Evolutionary conservation across 2,888 invertebrate genomes (phyloP), one percentile per base, ranked within the genome.

Genomic region (Augochlorella aurata): DNA sequence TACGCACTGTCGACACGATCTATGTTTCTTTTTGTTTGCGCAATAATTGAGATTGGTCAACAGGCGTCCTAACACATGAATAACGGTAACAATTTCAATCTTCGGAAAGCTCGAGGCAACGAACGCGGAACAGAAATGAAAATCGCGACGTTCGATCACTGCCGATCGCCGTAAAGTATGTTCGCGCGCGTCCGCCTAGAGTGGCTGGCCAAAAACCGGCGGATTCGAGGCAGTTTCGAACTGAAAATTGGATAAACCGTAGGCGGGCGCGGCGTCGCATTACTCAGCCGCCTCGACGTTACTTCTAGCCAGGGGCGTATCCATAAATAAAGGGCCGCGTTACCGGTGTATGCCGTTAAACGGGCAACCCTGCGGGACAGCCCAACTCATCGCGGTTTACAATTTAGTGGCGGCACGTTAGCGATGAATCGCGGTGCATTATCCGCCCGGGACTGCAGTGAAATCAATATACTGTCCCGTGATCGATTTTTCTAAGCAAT

Each of bases 321-420:
- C 66, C 77, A 82, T 82, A 79, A 79, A 79, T 82, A 82, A 82
- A 44, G 54, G 52, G 61, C 16, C 72, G 49, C 49, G 21, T 50
- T 61, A 54, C 75, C n/a, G 45, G 63, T 49, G 49, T 72, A 58
- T 63, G 47, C 29, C 69, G 79, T 70, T 82, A 82, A 82, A 79
- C 70, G 82, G 66, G 82, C 76, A 79, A 79, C 76, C 79, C 73
- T 70, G 52, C 73, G 70, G 76, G 69, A 76, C 76, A 79, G 75
- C 72, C 76, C 70, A 74, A 70, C 76, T 76, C 79, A 52, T 79
- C 79, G 79, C 74, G 73, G 70, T 75, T 82, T 78, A 72, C 78
- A 75, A 82, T 82, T 75, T 75, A 81, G 73, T 73, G 65, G 73
- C 73, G 49, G 61, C 29, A 38, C 24, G 77, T 77, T 69, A 69